A percentile compares a stretch with the other conserved stretches of the same genome.
Evolutionary conservation across 2,797 vertebrate species (phyloP).

Genomic region (Myiotriccus ornatus): DNA sequence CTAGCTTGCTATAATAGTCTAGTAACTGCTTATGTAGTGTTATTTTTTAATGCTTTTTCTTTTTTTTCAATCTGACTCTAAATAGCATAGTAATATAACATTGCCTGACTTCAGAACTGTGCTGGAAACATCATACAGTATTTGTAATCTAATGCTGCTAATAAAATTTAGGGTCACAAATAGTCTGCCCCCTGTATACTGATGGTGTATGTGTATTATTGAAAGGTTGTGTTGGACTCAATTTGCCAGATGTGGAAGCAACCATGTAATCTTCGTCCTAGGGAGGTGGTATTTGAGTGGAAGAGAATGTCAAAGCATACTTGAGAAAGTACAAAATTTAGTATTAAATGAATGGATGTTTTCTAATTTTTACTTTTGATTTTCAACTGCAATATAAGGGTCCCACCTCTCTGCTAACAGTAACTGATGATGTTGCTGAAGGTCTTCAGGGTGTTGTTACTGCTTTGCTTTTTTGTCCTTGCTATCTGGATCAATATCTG

Average conservation of each 20-base stretch:
- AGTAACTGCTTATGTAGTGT: not conserved
- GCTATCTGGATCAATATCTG: not conserved
- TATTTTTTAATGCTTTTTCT: not conserved
- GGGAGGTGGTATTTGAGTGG: not conserved
- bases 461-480: not conserved
- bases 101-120: not conserved
- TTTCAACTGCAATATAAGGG: not conserved
- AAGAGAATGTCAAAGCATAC: not conserved
- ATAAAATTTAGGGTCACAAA: not conserved
- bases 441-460: not conserved
- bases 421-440: not conserved
- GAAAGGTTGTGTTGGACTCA: not conserved
- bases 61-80: not conserved
- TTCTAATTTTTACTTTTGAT: not conserved
- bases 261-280: not conserved
- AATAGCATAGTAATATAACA: not conserved
- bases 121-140: not conserved
- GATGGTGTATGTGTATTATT: not conserved
- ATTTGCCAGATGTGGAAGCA: not conserved
- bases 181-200: not conserved
- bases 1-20: not conserved
- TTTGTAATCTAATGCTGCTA: not conserved
- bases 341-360: not conserved
- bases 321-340: not conserved
- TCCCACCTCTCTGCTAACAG: not conserved